Base-by-base conservation (phyloP, 2,888 invertebrate species). In the Cotesia congregata region DNA sequence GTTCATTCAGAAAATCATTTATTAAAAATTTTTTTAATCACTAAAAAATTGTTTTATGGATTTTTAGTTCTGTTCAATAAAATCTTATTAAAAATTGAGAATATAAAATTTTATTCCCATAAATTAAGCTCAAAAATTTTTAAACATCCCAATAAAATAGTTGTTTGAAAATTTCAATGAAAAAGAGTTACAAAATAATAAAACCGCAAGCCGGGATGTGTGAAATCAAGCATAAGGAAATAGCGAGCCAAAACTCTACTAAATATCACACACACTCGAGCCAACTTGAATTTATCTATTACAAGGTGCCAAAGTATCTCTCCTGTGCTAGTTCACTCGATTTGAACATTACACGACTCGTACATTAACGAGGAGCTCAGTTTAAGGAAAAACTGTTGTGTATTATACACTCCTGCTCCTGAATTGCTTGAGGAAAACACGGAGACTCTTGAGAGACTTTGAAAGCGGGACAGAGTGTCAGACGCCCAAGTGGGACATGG, bases 311-410 rank as follows among this genome's bases (percentile, higher is more conserved):
- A 65, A 76, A 76, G 69, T 76, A 72, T 73, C 68, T 73, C 50
- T 50, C 50, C 9, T 60, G 39, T 67, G 67, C 72, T 67, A 69
- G 62, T 72, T 85, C 70, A 85, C 84, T 84, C 82, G 81, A 81
- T 83, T 83, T 82, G 80, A 85, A 87, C 87, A 87, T 50, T 50
- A 50, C 50, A 50, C 80, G 85, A 84, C 84, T 87, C 84, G 83
- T 83, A 85, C 87, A 87, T 87, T 87, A 87, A 87, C 84, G 83
- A 83, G 83, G 79, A 80, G 80, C 79, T 50, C 72, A 65, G 79
- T 62, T 12, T 50, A 2, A n/a, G 3, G 12, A 7, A 50, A 50
- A 12, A 50, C 50, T 50, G 12, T 12, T 4, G 9, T 50, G 71
- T 38, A 40, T 17, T 61, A 62, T 67, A 67, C 15, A 76, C 64